Evolutionary conservation across 2,113 vertebrate genomes (phyloP).

Genomic region (Melanocharis versteri): DNA sequence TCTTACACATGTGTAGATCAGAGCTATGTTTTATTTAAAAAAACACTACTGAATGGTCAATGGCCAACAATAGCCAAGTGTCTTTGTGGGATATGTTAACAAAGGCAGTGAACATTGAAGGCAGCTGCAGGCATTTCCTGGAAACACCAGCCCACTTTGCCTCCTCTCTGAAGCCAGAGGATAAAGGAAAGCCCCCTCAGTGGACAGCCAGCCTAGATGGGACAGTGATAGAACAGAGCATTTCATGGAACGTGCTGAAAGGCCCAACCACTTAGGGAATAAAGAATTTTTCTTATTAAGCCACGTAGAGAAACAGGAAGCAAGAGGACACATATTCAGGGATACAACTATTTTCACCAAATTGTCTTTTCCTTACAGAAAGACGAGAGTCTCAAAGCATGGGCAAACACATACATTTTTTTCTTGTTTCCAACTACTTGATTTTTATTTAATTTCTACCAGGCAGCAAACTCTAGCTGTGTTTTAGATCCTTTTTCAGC

Average conservation of each 20-base stretch:
- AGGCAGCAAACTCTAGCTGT: not conserved
- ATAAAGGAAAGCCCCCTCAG: not conserved
- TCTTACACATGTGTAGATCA: not conserved
- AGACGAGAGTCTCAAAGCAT: not conserved
- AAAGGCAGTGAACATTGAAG: not conserved
- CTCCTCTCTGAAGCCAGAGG: not conserved
- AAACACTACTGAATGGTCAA: not conserved
- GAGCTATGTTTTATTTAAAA: not conserved
- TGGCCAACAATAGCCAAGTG: not conserved
- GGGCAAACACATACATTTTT: not conserved
- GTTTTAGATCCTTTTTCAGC: constrained; percentile 27
- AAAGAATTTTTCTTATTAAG: not conserved
- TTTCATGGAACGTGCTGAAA: not conserved
- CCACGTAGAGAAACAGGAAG: not conserved
- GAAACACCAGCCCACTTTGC: not conserved
- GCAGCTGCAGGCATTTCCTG: not conserved
- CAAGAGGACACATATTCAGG: not conserved
- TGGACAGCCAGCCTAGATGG: not conserved
- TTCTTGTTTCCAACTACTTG: not conserved
- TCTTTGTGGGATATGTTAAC: not conserved
- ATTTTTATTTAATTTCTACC: constrained; percentile 19
- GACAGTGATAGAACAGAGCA: not conserved
- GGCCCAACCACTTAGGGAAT: not conserved
- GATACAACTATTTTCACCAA: not conserved
- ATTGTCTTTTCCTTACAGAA: not conserved